These are phyloP conservation scores for Neria commutata DNA, from an alignment of 2,888 invertebrate genomes.

Conservation along the genomic window DNA sequence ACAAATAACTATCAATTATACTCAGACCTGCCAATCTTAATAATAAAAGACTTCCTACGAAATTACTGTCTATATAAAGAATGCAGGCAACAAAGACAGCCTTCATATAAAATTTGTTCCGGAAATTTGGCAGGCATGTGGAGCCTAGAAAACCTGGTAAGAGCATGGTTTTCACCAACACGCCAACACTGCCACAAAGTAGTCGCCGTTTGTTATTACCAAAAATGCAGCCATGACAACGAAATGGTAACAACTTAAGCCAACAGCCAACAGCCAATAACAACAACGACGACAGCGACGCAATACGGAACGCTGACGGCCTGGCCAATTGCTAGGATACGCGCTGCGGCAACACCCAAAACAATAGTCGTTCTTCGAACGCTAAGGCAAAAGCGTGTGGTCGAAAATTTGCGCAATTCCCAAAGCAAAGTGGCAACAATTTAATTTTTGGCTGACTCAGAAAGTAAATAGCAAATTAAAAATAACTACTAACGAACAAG, in stretches of 20 bases:
- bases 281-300: slow-evolving; percentile 5
- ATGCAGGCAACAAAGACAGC: too few species aligned
- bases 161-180: not conserved
- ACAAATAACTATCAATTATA: too few species aligned
- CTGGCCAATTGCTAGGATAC: slow-evolving; percentile 53
- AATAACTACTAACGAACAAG: too few species aligned
- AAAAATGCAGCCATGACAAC: slow-evolving; percentile 37
- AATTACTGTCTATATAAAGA: too few species aligned
- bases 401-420: not conserved
- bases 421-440: not conserved
- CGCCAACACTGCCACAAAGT: not conserved
- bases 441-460: too few species aligned
- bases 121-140: too few species aligned
- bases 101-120: too few species aligned
- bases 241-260: not conserved
- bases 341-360: slow-evolving; percentile 44
- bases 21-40: too few species aligned
- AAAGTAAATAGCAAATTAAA: too few species aligned
- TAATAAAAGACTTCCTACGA: too few species aligned
- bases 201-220: slow-evolving; percentile 31
- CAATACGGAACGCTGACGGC: not conserved
- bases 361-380: slow-evolving; percentile 41
- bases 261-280: slow-evolving; percentile 30
- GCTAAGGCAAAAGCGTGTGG: slow-evolving; percentile 32
- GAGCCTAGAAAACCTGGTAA: too few species aligned